Base-by-base conservation (phyloP, 2,113 vertebrate species). In the Suricata suricatta region DNA sequence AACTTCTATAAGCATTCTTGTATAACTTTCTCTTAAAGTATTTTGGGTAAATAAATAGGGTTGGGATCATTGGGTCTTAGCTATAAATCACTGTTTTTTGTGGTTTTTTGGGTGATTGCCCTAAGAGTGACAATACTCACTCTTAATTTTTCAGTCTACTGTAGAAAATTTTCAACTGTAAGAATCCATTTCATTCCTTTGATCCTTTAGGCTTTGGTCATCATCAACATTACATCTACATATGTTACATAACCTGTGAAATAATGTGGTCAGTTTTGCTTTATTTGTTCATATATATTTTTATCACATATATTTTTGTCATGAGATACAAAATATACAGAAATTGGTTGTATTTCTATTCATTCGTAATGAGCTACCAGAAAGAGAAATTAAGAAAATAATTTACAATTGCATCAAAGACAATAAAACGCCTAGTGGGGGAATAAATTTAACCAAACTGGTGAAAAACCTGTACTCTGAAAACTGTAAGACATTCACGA, bases 281-380 rank as follows among this genome's bases (percentile, higher is more conserved):
- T 92, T 94, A 89, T 72, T 64, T 89, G 52, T 64, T 64, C 77
- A 41, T 89, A 72, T 60, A 47, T 72, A 33, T 94, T 60, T 88
- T 35, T 27, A 76, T 29, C 72, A 29, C 13, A 16, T 44, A 29
- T 29, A 29, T 47, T 77, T 77, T 77, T 77, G 41, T 47, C 74
- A 47, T 29, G 29, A 15, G 38, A 76, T 44, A 44, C 25, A 76
- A 76, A 76, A 44, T 25, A 77, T 77, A 29, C 72, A 44, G 41
- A 76, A 76, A 76, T 76, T 76, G 13, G 25, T 47, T 47, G 41
- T 47, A 29, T 31, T 77, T 17, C 74, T 77, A 47, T 47, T 47
- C 41, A 77, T 47, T 47, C 31, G 16, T 77, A 76, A 76, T 47
- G 25, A 76, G 14, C 25, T 29, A 77, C 5, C 27, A 77, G 74